Evolutionary conservation across 2,888 invertebrate genomes (phyloP).

Genomic region (Callimorpha dominula): DNA sequence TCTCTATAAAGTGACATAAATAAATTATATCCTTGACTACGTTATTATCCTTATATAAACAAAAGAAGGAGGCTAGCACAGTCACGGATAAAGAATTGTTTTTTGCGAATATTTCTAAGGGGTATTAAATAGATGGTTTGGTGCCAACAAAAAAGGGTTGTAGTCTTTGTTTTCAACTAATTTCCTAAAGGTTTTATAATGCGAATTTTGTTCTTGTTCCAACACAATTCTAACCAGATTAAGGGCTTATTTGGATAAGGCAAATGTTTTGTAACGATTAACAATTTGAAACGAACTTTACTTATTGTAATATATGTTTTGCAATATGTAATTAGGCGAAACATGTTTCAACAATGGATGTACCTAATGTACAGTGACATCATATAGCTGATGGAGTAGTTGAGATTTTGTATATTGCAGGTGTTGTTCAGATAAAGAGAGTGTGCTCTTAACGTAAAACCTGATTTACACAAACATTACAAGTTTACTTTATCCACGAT

Average conservation of each 20-base stretch:
- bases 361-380: no score
- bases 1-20: not conserved
- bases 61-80: slow-evolving; percentile 33
- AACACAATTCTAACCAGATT: slow-evolving; percentile 27
- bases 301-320: not conserved
- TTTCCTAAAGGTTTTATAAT: slow-evolving; percentile 39
- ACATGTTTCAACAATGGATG: no score
- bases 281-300: not conserved
- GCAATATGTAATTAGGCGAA: no score
- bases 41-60: slow-evolving; percentile 35
- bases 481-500: no score
- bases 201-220: slow-evolving; percentile 19
- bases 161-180: slow-evolving; percentile 33
- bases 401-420: no score
- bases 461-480: no score
- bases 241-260: slow-evolving; percentile 4
- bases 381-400: no score
- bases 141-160: slow-evolving; percentile 56
- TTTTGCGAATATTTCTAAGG: slow-evolving; percentile 52
- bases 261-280: not conserved
- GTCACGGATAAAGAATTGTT: slow-evolving; percentile 62
- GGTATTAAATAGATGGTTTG: slow-evolving; percentile 60
- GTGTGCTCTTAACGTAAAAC: no score
- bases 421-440: no score
- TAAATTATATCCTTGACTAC: slow-evolving; percentile 8